Base-by-base conservation (phyloP, 2,888 invertebrate genomes). In the Amphipoea oculea region DNA sequence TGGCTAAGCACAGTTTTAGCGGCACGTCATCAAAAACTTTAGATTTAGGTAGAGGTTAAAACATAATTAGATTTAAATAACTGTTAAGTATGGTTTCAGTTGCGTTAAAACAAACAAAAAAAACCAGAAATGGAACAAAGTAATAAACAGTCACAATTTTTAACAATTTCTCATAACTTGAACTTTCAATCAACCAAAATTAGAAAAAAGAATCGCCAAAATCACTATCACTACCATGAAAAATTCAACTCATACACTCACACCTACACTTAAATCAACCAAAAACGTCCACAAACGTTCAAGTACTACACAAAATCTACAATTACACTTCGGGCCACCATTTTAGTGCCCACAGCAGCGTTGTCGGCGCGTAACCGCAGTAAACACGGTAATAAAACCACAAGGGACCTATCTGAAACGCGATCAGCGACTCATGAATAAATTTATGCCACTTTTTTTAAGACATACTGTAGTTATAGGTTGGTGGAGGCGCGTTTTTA, bases 381-480 rank as follows among this genome's bases (percentile, higher is more conserved):
- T 89, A 90, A 89, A 92, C 93, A 92, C 86, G 84, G 88, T 89
- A 90, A 92, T 93, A 93, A 92, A 92, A 92, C 90, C 89, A 74
- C 89, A 85, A 88, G 88, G 90, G 88, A 86, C 89, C 88, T 91
- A 91, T 90, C 92, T 88, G 83, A 68, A 89, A 88, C 85, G 84
- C 91, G 92, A 93, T 93, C 93, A 91, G 90, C 88, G 90, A 79
- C 89, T 92, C 92, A 92, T 93, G 93, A 92, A 93, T 93, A 93
- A 92, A 92, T 93, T 92, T 93, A 90, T 90, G 86, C 70, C 74
- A 84, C 63, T 84, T 87, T 85, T 81, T 85, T 87, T 74, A 84
- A 79, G 76, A 84, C 72, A 73, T 45, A 48, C 76, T 62, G 51
- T 60, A 74, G 76, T 74, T 63, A 83, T 76, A 68, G 77, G 77